These are phyloP conservation scores for Aplochiton taeniatus DNA, from an alignment of 2,797 vertebrate species.

Conservation along the genomic window DNA sequence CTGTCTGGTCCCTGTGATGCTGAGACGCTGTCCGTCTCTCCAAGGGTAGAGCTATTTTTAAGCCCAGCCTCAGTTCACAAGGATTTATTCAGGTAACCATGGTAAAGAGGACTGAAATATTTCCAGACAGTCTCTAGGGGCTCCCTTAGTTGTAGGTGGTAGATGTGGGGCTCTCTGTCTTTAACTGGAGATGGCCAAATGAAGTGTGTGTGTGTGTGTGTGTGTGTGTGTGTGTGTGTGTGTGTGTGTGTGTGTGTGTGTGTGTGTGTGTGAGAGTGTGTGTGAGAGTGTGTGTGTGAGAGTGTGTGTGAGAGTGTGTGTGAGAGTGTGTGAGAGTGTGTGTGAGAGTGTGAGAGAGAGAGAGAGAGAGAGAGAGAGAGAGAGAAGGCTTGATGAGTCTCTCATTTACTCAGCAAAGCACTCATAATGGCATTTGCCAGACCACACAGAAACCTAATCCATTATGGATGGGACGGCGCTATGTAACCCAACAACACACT, in stretches of 20 bases:
- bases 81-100: too few relatives aligned
- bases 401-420: constrained; percentile 48
- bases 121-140: constrained; percentile 10
- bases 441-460: constrained; percentile 46
- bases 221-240: neutral
- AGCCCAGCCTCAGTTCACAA: too few relatives aligned
- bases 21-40: too few relatives aligned
- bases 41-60: too few relatives aligned
- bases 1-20: too few relatives aligned
- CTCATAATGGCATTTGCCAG: constrained; percentile 43
- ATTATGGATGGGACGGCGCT: constrained; percentile 51
- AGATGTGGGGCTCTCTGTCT: constrained; percentile 28
- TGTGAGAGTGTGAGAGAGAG: neutral
- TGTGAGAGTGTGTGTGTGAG: too few relatives aligned
- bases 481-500: constrained; percentile 27
- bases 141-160: constrained; percentile 36
- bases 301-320: neutral
- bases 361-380: too few relatives aligned
- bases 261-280: neutral
- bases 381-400: constrained; percentile 7
- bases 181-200: constrained; percentile 42
- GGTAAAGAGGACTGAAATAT: neutral
- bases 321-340: neutral
- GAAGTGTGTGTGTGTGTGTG: constrained; percentile 2
- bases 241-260: constrained; percentile 1